Percentiles rank a stretch among this genome's conserved stretches.
Evolutionary conservation across 2,888 invertebrate genomes (phyloP).

Genomic region (Mallateleia sp.): DNA sequence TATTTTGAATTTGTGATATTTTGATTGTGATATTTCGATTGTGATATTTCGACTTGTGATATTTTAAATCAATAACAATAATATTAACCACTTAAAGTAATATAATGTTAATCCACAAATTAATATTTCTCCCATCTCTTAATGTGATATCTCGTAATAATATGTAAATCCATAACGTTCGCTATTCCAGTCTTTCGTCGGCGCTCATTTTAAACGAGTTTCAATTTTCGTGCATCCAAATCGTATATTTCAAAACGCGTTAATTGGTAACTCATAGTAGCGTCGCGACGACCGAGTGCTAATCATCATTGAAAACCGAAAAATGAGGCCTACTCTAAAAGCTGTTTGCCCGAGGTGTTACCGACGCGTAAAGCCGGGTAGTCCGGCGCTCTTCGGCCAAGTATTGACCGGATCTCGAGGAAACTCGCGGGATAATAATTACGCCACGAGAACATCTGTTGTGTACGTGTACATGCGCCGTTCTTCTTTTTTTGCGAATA

Average conservation of each 20-base stretch:
- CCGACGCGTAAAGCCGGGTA: slow-evolving; percentile 80
- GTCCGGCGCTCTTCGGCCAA: slow-evolving; percentile 53
- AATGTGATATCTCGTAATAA: no score
- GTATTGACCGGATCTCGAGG: slow-evolving; percentile 64
- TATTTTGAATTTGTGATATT: no score
- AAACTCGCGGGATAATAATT: slow-evolving; percentile 70
- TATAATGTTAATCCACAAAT: no score
- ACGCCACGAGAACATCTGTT: slow-evolving; percentile 52
- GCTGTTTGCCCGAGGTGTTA: slow-evolving; percentile 87
- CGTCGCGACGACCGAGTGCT: slow-evolving; percentile 85
- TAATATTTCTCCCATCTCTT: no score
- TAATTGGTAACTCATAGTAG: slow-evolving; percentile 85
- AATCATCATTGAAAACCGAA: slow-evolving; percentile 88
- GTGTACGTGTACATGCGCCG: slow-evolving; percentile 7
- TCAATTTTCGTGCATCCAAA: slow-evolving; percentile 61
- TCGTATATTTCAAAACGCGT: slow-evolving; percentile 81
- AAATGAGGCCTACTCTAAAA: slow-evolving; percentile 87
- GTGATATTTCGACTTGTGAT: no score
- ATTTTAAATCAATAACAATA: no score
- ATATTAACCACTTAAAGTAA: no score
- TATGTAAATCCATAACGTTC: no score
- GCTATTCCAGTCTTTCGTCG: no score
- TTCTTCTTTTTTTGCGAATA: slow-evolving; percentile 76
- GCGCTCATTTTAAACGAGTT: slow-evolving; percentile 31
- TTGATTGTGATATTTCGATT: no score